Percentiles rank a stretch among this genome's conserved stretches.
Conservation (phyloP, 2,888 invertebrate species). For the Eulithis prunata region DNA sequence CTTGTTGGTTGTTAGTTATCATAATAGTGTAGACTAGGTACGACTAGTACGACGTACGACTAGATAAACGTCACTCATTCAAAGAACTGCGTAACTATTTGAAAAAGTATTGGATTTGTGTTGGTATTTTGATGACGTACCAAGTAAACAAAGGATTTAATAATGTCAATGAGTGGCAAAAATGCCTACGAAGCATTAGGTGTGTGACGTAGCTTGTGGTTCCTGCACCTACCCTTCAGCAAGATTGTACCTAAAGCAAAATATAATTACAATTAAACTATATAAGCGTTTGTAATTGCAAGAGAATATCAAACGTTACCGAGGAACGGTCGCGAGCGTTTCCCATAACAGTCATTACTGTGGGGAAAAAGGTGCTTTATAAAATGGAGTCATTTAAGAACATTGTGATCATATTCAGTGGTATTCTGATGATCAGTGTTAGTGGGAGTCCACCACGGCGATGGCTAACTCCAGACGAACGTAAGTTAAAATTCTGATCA, state of each 20-base stretch:
- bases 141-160: slow-evolving; percentile 8
- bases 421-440: slow-evolving; percentile 42
- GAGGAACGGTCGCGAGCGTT: slow-evolving; percentile 39
- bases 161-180: background rate
- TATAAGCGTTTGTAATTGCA: slow-evolving; percentile 46
- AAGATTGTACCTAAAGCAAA: background rate
- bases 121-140: slow-evolving; percentile 25
- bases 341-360: slow-evolving; percentile 29
- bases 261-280: slow-evolving; percentile 29
- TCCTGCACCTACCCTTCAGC: slow-evolving; percentile 1
- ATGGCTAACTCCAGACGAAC: slow-evolving; percentile 29
- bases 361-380: slow-evolving; percentile 16
- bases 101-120: background rate
- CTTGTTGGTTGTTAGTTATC: no score
- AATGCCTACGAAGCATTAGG: background rate
- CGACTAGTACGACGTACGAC: no score
- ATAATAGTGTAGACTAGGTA: no score
- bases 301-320: slow-evolving; percentile 45
- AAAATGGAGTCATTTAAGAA: slow-evolving; percentile 29
- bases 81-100: no score
- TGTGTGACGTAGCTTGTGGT: slow-evolving; percentile 27
- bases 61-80: no score
- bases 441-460: slow-evolving; percentile 24
- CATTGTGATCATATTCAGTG: slow-evolving; percentile 31
- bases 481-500: slow-evolving; percentile 14